Conservation (phyloP, 2,113 vertebrate species). For the Pomatorhinus ruficollis region DNA sequence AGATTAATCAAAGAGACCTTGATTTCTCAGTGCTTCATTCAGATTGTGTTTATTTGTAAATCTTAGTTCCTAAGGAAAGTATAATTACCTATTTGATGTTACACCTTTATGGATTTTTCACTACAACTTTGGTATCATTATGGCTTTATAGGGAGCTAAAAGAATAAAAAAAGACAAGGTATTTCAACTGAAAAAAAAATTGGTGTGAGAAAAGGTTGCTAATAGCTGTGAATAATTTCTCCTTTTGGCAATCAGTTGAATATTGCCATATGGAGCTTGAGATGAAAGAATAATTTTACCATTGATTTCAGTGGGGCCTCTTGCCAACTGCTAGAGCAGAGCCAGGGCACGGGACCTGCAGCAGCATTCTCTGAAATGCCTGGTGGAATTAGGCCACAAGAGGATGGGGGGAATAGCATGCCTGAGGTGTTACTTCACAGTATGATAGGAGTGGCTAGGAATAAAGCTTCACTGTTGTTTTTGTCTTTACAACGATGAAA, state of each 20-base stretch:
- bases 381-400: background rate
- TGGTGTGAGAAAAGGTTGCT: background rate
- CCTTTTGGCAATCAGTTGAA: background rate
- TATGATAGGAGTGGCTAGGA: background rate
- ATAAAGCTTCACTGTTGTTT: background rate
- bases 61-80: background rate
- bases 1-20: conserved; percentile 32
- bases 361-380: background rate
- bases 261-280: background rate
- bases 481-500: background rate
- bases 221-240: background rate
- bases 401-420: background rate
- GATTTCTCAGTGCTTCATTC: background rate
- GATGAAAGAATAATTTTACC: background rate
- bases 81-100: background rate
- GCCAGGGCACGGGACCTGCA: fast-evolving
- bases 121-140: background rate
- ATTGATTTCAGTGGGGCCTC: background rate
- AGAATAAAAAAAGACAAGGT: background rate
- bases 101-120: background rate
- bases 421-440: background rate
- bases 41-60: conserved; percentile 3
- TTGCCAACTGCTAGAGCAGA: background rate
- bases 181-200: background rate
- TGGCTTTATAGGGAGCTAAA: background rate